These are phyloP conservation scores for Stomatorhinus ivindoensis DNA, from an alignment of 2,113 vertebrate genomes.

Conservation along the genomic window DNA sequence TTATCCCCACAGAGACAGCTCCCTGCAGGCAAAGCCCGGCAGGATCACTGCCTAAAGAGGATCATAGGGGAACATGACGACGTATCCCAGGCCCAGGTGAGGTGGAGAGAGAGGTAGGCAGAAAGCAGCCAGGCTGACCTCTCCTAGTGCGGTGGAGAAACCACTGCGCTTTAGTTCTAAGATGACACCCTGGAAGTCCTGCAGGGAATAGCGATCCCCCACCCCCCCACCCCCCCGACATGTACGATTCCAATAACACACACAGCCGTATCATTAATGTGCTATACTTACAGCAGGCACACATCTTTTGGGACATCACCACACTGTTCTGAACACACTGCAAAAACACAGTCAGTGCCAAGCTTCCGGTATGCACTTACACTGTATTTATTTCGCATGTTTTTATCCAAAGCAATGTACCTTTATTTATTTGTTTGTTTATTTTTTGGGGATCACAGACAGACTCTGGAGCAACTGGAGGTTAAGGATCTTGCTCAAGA, in stretches of 20 bases:
- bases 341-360: not conserved
- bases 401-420: not conserved
- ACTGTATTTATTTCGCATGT: not conserved
- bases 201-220: too few species aligned
- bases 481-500: not conserved
- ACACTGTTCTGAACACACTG: not conserved
- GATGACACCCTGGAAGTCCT: not conserved
- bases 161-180: not conserved
- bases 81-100: not conserved
- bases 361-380: not conserved
- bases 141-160: not conserved
- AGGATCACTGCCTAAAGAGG: not conserved
- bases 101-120: not conserved
- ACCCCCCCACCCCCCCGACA: too few species aligned
- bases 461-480: not conserved
- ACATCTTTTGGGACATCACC: not conserved
- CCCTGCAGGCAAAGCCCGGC: not conserved
- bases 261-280: not conserved
- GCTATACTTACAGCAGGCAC: not conserved
- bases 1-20: not conserved
- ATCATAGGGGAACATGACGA: not conserved
- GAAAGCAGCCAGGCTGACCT: not conserved
- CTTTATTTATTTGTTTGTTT: not conserved
- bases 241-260: too few species aligned
- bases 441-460: not conserved